Conservation (phyloP, 2,113 vertebrate genomes). For the Rhombomys opimus region DNA sequence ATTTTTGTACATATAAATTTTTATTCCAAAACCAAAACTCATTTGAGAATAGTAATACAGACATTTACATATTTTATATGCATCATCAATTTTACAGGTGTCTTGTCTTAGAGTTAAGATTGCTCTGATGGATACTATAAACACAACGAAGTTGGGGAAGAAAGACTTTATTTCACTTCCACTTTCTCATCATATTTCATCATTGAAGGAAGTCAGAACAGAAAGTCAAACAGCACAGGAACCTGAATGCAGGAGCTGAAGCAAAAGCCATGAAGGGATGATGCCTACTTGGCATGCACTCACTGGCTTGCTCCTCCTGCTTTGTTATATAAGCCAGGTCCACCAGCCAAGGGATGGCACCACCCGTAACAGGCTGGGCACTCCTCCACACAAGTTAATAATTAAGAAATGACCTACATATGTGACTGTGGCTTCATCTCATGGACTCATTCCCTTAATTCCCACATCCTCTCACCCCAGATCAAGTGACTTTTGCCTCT, state of each 20-base stretch:
- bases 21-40: not conserved
- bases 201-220: not conserved
- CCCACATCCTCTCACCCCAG: not conserved
- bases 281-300: not conserved
- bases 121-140: not conserved
- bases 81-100: not conserved
- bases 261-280: too few species aligned
- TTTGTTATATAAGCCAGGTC: not conserved
- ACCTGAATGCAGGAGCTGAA: not conserved
- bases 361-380: not conserved
- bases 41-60: not conserved
- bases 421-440: not conserved
- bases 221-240: not conserved
- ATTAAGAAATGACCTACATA: not conserved
- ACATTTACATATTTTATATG: not conserved
- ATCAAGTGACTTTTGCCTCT: not conserved
- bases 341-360: not conserved
- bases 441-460: not conserved
- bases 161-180: not conserved
- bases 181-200: not conserved
- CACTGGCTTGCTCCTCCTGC: not conserved
- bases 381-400: not conserved
- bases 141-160: not conserved
- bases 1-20: not conserved
- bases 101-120: not conserved